Base-by-base conservation (phyloP, 2,113 vertebrate species). In the Clarias batrachus region DNA sequence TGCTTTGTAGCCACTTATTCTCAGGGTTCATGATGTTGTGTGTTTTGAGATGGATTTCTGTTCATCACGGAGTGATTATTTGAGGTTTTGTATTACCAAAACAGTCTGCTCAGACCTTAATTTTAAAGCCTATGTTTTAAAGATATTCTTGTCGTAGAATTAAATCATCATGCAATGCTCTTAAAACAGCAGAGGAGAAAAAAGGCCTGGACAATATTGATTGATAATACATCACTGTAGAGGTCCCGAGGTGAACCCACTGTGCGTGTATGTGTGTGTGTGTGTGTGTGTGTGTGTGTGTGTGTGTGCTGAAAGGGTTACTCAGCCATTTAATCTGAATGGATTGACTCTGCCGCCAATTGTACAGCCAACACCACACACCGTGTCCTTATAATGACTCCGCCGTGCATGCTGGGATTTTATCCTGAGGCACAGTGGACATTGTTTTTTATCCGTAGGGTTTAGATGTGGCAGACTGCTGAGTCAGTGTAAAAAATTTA, bases 271-370 rank as follows among this genome's bases (percentile, higher is more conserved):
- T 27, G 11, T 23, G 60, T 30, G 63, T 82, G 41, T 81, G 8
- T 48, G 60, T 56, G 63, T 83, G 25, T 65, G 80, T 65, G 57
- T 59, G 11, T 5, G 4, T 81, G 59, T 81, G 11, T 84, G 33
- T 48, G 62, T 56, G 70, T 83, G 21, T 83, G 82, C 48, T n/a
- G 68, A 73, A 54, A 41, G 7, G 27, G 56, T 84, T 59, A 84
- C 19, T 33, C 27, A 59, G 48, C 65, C 68, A 27, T 60, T 33
- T 30, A 57, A 19, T n/a, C 41, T 54, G 63, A 82, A 68, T 82
- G 48, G 63, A 68, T 82, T 2, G 48, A 63, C 80, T 74, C 21
- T 52, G 41, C 48, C 37, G 1, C 1, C 8, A 1, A 21, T 71
- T 21, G 33, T 41, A 41, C 33, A 71, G 33, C 33, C 11, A 17